Percentiles rank a stretch among this genome's conserved stretches.
phyloP scores from a whole-genome alignment of 1,140 invertebrate genomes.

The Harpegnathos saltator region DNA sequence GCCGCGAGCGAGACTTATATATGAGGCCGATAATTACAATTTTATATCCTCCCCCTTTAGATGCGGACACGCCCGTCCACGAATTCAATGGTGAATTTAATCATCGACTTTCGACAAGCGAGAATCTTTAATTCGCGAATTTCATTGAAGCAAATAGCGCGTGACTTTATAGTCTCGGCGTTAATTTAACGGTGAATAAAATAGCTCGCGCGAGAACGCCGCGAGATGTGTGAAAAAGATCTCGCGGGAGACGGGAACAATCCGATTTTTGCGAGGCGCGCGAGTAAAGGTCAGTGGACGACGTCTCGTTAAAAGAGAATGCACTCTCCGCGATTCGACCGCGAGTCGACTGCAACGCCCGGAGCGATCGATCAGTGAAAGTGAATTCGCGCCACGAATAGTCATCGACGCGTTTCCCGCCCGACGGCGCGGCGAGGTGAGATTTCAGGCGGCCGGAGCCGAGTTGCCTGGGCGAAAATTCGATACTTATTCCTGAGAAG shows the following conservation, averaged over 20 bases:
- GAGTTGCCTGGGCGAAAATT: too few relatives aligned
- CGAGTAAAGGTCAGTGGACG: constrained; percentile 67
- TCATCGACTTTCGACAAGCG: too few relatives aligned
- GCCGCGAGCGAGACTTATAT: too few relatives aligned
- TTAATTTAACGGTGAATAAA: constrained; percentile 9
- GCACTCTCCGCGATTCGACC: constrained; percentile 37
- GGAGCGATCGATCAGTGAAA: constrained; percentile 72
- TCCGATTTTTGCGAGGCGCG: constrained; percentile 30
- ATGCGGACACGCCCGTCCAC: too few relatives aligned
- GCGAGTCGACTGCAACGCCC: constrained; percentile 41
- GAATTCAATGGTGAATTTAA: too few relatives aligned
- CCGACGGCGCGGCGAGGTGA: background rate
- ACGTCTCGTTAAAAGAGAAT: constrained; percentile 59
- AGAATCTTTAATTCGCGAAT: too few relatives aligned
- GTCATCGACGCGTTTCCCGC: constrained; percentile 22
- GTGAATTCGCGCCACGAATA: constrained; percentile 38
- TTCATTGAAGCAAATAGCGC: too few relatives aligned
- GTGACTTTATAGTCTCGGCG: constrained; percentile 29
- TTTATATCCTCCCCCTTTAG: too few relatives aligned
- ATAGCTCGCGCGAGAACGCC: background rate
- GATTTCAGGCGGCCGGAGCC: too few relatives aligned
- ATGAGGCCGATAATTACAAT: too few relatives aligned
- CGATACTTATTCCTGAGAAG: too few relatives aligned
- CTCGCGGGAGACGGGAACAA: background rate
- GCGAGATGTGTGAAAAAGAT: constrained; percentile 5